Evolutionary conservation across 2,888 invertebrate species (phyloP), one percentile per base, ranked within the genome.

Genomic region (Sphinx pinastri): DNA sequence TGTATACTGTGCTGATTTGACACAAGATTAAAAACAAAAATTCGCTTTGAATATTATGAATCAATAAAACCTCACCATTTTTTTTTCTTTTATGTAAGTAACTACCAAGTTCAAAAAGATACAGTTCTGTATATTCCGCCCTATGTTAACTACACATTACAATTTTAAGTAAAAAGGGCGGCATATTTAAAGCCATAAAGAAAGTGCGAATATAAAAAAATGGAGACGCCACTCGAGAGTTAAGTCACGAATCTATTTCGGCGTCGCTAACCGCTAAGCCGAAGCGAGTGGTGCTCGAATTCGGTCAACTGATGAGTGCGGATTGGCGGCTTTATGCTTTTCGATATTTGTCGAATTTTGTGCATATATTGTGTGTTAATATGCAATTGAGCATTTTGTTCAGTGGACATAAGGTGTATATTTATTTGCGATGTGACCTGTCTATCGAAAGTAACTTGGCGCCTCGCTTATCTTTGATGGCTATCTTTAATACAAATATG

Each of bases 241-340:
- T 60, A 47, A 16, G 60, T 60, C 60, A 60, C 47, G 55, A 68
- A 16, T 57, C 57, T 55, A 57, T 69, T 69, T 70, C 66, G 66
- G 55, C 66, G 66, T 47, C 16, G 47, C 31, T 7, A 38, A 38
- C 38, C n/a, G 66, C 57, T 66, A 70, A 70, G 66, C 66, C 69
- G 69, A 49, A 55, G 66, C 66, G 57, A 70, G 69, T 66, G 69
- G 19, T 25, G 47, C 69, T 70, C 66, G 54, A 70, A 70, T 70
- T 70, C 69, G 69, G 69, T 66, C 69, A 70, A 60, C 60, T 47
- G 60, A 47, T 47, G 60, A 60, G 60, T 47, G 47, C 45, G 60
- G 60, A 60, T 60, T 60, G 60, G 60, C 60, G 60, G 47, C 60
- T 60, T 60, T 60, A 38, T 59, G 60, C 16, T 47, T 8, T 60